These are phyloP conservation scores for Sus cebifrons DNA, from an alignment of 2,797 vertebrate genomes.

Conservation along the genomic window DNA sequence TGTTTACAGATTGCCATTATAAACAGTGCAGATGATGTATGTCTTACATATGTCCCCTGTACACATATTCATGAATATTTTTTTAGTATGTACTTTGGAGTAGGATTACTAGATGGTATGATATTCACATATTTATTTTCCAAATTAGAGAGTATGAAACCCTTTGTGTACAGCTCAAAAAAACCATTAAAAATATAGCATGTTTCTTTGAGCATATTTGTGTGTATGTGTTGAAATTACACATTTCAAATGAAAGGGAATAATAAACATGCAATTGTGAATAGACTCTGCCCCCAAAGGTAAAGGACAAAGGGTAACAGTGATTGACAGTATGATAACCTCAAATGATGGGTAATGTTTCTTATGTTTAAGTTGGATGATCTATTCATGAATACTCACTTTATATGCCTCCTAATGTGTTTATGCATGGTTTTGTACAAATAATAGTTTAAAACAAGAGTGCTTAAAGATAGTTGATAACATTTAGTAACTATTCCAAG, in stretches of 20 bases:
- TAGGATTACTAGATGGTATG: background rate
- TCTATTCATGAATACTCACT: background rate
- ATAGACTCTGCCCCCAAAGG: background rate
- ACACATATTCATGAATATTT: background rate
- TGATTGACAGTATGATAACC: background rate
- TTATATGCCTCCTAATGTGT: background rate
- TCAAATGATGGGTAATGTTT: background rate
- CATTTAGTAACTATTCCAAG: constrained; percentile 1
- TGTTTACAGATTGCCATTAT: background rate
- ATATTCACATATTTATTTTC: background rate
- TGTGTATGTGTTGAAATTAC: background rate
- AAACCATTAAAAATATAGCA: background rate
- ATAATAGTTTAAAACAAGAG: constrained; percentile 29
- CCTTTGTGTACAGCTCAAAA: background rate
- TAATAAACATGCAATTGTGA: background rate
- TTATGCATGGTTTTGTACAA: background rate
- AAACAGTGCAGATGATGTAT: background rate
- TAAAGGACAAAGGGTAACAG: background rate
- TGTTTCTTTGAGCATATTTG: too few species aligned
- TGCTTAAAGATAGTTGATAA: background rate
- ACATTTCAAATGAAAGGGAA: background rate
- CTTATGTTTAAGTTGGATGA: background rate
- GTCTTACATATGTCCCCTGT: background rate
- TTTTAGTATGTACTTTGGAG: background rate
- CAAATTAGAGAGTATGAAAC: background rate